These are phyloP conservation scores for Uloborus diversus DNA, from an alignment of 1,140 invertebrate genomes.

Conservation along the genomic window DNA sequence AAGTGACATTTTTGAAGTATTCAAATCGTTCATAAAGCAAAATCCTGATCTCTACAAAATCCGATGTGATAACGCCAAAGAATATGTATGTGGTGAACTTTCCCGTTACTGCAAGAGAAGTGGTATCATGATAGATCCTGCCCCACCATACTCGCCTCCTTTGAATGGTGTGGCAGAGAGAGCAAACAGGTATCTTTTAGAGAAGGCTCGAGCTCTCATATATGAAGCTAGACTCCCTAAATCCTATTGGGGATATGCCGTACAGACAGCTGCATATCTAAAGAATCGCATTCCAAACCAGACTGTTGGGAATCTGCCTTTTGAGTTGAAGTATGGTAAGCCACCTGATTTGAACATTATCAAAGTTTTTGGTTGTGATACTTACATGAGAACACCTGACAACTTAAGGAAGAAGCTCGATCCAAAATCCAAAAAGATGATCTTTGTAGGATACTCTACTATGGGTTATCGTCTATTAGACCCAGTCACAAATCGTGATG, in stretches of 20 bases:
- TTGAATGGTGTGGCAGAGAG: constrained; percentile 46
- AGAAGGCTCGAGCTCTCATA: constrained; percentile 54
- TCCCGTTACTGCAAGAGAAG: too few species aligned
- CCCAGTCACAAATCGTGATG: background rate
- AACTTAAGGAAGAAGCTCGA: constrained; percentile 10
- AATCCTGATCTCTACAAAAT: too few species aligned
- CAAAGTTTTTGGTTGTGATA: constrained; percentile 62
- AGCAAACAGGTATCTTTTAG: constrained; percentile 42
- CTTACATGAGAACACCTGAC: constrained; percentile 58
- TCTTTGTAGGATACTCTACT: constrained; percentile 6
- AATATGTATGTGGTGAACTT: too few species aligned
- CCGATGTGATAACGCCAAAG: too few species aligned
- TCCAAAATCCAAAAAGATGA: constrained; percentile 6
- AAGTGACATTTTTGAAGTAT: too few species aligned
- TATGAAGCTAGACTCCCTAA: constrained; percentile 40
- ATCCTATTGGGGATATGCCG: constrained; percentile 57
- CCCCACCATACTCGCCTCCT: too few species aligned
- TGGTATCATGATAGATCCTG: too few species aligned
- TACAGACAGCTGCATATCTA: constrained; percentile 55
- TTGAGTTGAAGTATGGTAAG: constrained; percentile 61
- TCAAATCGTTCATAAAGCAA: too few species aligned
- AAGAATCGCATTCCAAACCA: constrained; percentile 38
- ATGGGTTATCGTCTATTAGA: constrained; percentile 19
- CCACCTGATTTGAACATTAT: constrained; percentile 62
- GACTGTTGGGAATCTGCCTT: constrained; percentile 58